Conservation (phyloP, 1,140 invertebrate species). For the Orchestia grillus region DNA sequence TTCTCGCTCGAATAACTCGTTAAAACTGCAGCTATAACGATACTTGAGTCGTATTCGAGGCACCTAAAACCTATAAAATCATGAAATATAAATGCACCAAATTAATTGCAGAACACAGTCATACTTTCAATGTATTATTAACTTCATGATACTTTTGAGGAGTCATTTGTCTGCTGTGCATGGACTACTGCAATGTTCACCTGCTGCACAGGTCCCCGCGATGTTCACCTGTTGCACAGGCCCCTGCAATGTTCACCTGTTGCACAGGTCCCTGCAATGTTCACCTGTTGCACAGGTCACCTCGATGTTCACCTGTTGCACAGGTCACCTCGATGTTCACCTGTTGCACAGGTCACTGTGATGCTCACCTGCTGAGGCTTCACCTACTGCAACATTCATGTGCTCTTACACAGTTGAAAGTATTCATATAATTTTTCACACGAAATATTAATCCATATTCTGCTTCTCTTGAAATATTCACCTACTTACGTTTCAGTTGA, state of each 20-base stretch:
- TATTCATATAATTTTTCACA: too few species aligned
- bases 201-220: too few species aligned
- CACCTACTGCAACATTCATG: too few species aligned
- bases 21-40: neutral
- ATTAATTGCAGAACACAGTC: neutral
- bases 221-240: neutral
- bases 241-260: neutral
- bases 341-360: too few species aligned
- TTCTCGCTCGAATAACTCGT: neutral
- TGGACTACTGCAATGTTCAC: neutral
- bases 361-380: neutral
- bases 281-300: neutral
- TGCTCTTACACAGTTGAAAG: too few species aligned
- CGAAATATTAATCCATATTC: too few species aligned
- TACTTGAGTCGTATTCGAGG: neutral
- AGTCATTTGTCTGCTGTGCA: neutral
- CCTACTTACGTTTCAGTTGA: too few species aligned
- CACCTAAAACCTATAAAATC: neutral
- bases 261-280: neutral
- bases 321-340: neutral
- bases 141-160: neutral
- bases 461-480: too few species aligned
- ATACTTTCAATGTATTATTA: neutral
- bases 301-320: neutral
- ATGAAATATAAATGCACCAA: neutral